Evolutionary conservation across 1,140 invertebrate genomes (phyloP).

Genomic region (Spodoptera litura): DNA sequence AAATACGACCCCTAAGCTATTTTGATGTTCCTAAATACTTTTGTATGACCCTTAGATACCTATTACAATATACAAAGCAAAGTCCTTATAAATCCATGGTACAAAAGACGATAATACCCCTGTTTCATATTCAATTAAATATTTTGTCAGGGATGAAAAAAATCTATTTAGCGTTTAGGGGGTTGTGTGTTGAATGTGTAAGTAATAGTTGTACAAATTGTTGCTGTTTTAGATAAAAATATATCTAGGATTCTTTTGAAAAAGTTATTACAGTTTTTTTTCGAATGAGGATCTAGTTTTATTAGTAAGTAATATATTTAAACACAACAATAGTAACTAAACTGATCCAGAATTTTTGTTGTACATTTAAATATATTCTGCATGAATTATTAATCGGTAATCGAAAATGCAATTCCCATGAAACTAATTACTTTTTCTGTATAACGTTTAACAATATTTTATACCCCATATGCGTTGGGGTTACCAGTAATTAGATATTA

Average conservation of each 20-base stretch:
- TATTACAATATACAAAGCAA: constrained; percentile 64
- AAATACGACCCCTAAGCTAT: constrained; percentile 66
- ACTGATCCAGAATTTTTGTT: not conserved
- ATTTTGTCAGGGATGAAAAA: constrained; percentile 79
- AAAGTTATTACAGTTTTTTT: no score
- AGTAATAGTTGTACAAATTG: constrained; percentile 47
- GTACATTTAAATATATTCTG: not conserved
- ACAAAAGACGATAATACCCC: constrained; percentile 82
- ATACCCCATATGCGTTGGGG: constrained; percentile 46
- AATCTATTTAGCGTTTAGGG: constrained; percentile 71
- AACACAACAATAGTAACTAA: no score
- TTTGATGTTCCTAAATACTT: constrained; percentile 78
- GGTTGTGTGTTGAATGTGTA: constrained; percentile 57
- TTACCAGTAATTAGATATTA: constrained; percentile 78
- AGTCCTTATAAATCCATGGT: constrained; percentile 74
- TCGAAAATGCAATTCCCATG: constrained; percentile 7
- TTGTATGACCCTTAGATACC: constrained; percentile 77
- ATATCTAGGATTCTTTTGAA: not conserved
- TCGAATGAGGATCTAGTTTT: no score
- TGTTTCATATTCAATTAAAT: constrained; percentile 85
- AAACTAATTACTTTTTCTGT: not conserved
- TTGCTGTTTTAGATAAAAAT: constrained; percentile 10
- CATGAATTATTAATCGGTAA: not conserved
- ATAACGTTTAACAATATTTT: constrained; percentile 50
- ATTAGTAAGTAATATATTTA: no score